Percentiles rank a stretch among this genome's conserved stretches.
Conservation (phyloP, 2,113 vertebrate genomes). For the Onychostoma macrolepis region DNA sequence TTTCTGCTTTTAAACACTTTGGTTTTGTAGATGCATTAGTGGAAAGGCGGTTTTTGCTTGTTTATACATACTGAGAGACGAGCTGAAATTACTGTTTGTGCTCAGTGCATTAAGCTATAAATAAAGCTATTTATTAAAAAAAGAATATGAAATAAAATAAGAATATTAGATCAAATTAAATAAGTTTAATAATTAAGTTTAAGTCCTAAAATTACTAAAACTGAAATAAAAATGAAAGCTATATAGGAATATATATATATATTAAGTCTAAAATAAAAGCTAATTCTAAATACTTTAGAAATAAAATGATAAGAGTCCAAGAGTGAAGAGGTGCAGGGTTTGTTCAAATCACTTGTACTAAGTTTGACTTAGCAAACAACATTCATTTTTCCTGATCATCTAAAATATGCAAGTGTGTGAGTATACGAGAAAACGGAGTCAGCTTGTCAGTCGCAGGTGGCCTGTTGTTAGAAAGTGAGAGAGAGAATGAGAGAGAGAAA, state of each 20-base stretch:
- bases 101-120: no score
- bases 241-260: neutral
- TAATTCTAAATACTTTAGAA: neutral
- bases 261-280: neutral
- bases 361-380: neutral
- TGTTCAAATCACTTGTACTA: neutral
- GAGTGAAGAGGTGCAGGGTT: neutral
- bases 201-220: neutral
- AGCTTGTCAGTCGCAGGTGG: neutral
- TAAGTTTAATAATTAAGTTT: neutral
- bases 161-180: neutral
- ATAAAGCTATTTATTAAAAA: no score
- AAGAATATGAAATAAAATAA: no score
- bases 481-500: neutral
- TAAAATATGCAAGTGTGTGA: neutral
- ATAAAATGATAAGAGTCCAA: no score
- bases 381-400: neutral
- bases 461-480: slow-evolving; percentile 8
- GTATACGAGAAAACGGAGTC: neutral
- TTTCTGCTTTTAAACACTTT: neutral
- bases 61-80: no score
- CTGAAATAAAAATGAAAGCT: neutral
- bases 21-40: neutral
- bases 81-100: neutral
- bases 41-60: neutral